Evolutionary conservation across 2,113 vertebrate genomes (phyloP).

Genomic region (Callipepla californica): DNA sequence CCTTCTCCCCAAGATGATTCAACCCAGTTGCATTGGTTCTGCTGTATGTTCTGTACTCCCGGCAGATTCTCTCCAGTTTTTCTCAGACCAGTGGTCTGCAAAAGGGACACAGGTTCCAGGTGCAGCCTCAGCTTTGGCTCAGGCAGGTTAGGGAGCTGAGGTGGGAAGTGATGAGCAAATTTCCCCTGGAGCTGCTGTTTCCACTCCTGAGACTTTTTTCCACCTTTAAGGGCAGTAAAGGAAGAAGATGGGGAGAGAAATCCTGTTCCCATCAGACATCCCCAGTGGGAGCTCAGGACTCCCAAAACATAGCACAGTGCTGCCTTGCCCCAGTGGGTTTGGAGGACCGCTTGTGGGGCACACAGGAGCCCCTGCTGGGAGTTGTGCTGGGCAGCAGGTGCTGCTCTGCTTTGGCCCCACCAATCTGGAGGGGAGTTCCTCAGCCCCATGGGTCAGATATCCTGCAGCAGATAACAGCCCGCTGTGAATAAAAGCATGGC

Average conservation of each 20-base stretch:
- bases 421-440: fast-evolving
- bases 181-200: neutral
- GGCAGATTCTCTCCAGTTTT: neutral
- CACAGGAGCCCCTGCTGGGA: neutral
- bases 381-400: fast-evolving
- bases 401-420: fast-evolving
- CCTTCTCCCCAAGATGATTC: neutral
- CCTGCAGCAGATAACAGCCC: neutral
- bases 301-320: neutral
- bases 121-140: neutral
- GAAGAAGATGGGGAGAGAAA: neutral
- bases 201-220: fast-evolving
- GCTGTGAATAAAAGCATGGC: neutral
- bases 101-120: neutral
- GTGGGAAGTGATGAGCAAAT: neutral
- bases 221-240: neutral
- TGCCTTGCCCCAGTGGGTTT: fast-evolving
- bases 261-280: neutral
- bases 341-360: neutral
- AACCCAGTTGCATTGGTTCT: neutral
- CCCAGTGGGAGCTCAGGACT: neutral
- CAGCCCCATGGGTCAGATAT: neutral
- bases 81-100: neutral
- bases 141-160: neutral
- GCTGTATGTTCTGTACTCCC: neutral